Percentiles rank a stretch among this genome's conserved stretches.
These are phyloP conservation scores for Harpalus rufipes DNA, from an alignment of 2,888 invertebrate species.

Conservation along the genomic window DNA sequence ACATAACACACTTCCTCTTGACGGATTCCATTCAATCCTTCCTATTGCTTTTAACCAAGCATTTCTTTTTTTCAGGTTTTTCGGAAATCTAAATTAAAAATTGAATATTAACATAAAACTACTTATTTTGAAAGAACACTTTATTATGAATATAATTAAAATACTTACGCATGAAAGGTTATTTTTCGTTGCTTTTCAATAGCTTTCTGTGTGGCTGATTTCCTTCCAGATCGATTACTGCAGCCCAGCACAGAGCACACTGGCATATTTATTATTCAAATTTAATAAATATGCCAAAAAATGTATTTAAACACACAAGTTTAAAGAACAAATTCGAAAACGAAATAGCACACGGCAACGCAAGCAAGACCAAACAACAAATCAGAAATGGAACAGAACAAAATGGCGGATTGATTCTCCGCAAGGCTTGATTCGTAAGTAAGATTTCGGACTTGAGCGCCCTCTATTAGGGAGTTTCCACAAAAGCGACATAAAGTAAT, in stretches of 20 bases:
- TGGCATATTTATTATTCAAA: neutral
- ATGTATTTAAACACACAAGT: neutral
- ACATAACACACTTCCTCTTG: constrained; percentile 4
- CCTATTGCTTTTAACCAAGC: constrained; percentile 15
- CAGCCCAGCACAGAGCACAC: neutral
- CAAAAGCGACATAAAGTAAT: too few relatives aligned
- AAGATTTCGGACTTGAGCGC: neutral
- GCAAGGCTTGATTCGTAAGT: neutral
- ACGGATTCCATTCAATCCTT: neutral
- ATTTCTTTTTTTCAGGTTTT: neutral
- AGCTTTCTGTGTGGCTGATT: neutral
- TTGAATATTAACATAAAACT: neutral
- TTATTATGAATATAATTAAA: neutral
- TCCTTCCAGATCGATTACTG: neutral
- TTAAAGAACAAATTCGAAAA: neutral
- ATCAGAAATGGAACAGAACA: neutral
- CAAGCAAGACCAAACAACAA: neutral
- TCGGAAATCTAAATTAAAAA: constrained; percentile 7
- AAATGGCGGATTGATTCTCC: neutral
- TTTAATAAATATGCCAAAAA: neutral
- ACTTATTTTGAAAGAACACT: neutral
- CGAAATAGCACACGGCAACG: neutral
- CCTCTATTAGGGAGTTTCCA: neutral
- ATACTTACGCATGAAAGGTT: neutral
- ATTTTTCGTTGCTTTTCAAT: neutral